Percentiles rank a stretch among this genome's conserved stretches.
These are phyloP conservation scores for Eleutherodactylus coqui DNA, from an alignment of 2,797 vertebrate species.

Conservation along the genomic window DNA sequence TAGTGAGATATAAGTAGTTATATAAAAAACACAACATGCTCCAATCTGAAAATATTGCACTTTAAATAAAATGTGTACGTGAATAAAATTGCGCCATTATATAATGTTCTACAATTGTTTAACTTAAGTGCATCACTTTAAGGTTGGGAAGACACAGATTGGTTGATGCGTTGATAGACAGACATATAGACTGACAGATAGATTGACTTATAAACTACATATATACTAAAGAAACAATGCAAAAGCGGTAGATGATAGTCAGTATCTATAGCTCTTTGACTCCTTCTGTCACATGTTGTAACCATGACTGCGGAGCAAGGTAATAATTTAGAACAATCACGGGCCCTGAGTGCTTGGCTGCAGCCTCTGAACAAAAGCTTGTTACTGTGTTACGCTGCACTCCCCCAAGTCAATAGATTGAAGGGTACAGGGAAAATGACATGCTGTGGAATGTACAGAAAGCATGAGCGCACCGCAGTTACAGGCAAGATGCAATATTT, in stretches of 20 bases:
- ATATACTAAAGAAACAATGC: conserved; percentile 27
- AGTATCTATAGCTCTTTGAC: conserved; percentile 42
- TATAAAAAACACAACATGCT: too few species aligned
- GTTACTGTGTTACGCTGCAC: conserved; percentile 10
- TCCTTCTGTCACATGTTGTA: conserved; percentile 52
- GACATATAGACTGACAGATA: conserved; percentile 24
- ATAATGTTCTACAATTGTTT: background rate
- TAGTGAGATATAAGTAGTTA: too few species aligned
- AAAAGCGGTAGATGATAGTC: conserved; percentile 45
- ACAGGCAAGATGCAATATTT: conserved; percentile 14
- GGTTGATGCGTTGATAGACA: conserved; percentile 4
- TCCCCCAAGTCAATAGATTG: conserved; percentile 33
- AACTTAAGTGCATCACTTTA: background rate
- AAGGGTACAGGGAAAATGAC: conserved; percentile 32
- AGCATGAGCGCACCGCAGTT: background rate
- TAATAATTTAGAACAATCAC: conserved; percentile 57
- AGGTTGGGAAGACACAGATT: conserved; percentile 13
- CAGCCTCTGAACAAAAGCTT: conserved; percentile 45
- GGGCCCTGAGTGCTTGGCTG: conserved; percentile 48
- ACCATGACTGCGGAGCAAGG: conserved; percentile 60
- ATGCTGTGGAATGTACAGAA: background rate
- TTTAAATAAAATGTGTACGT: background rate
- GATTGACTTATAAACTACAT: conserved; percentile 33
- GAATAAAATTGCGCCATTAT: conserved; percentile 12
- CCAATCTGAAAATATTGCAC: too few species aligned